These are phyloP conservation scores for Myotis pilosus DNA, from an alignment of 2,797 vertebrate genomes.

Conservation along the genomic window DNA sequence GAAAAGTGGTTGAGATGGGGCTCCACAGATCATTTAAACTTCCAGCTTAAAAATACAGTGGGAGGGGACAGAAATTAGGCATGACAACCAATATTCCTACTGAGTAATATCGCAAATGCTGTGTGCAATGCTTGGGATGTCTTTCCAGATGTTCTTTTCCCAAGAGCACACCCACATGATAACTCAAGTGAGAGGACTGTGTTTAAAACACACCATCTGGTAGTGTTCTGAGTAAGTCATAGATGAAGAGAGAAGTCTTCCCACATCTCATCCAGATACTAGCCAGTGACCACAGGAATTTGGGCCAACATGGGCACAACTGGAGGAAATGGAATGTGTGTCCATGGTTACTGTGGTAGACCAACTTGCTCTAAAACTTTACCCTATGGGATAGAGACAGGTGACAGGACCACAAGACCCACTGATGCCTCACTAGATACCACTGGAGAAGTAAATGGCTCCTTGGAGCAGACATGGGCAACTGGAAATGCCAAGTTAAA, in stretches of 20 bases:
- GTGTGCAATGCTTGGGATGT: constrained; percentile 21
- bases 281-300: not conserved
- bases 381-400: not conserved
- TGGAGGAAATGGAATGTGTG: not conserved
- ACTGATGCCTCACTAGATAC: not conserved
- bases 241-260: not conserved
- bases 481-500: not conserved
- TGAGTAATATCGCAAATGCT: constrained; percentile 34
- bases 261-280: not conserved
- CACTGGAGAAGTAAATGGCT: not conserved
- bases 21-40: constrained; percentile 62
- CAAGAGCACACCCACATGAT: constrained; percentile 47
- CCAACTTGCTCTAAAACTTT: not conserved
- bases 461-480: not conserved
- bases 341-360: not conserved
- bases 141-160: constrained; percentile 70
- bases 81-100: constrained; percentile 67
- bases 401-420: not conserved
- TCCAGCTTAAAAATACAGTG: constrained; percentile 61
- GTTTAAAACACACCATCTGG: not conserved
- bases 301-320: not conserved
- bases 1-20: constrained; percentile 72
- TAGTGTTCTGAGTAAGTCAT: not conserved
- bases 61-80: constrained; percentile 68
- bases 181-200: not conserved